A percentile compares a stretch with the other conserved stretches of the same genome.
phyloP scores from a whole-genome alignment of 2,797 vertebrate species.

The Dipus sagitta region DNA sequence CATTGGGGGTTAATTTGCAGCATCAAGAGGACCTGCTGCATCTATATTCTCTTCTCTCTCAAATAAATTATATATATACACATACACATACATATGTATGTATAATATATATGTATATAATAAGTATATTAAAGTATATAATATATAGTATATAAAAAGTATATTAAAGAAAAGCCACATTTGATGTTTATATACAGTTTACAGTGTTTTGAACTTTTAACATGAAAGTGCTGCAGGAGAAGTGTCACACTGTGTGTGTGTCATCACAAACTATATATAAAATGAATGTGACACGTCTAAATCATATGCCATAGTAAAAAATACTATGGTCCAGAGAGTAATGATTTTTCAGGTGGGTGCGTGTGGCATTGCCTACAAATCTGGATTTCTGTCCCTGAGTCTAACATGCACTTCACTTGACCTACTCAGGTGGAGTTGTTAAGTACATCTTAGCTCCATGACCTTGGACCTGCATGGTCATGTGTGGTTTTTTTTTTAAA shows the following conservation, averaged over 20 bases:
- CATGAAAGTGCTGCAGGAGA: neutral
- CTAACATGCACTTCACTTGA: neutral
- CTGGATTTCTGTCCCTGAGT: fast-evolving
- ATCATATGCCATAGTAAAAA: neutral
- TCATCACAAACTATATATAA: neutral
- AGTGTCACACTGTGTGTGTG: neutral
- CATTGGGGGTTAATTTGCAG: too few relatives aligned
- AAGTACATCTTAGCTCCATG: too few relatives aligned
- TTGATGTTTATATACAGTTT: neutral
- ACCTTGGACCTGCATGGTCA: too few relatives aligned
- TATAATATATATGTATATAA: too few relatives aligned
- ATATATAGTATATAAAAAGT: too few relatives aligned
- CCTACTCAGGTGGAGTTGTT: neutral
- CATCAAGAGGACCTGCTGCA: too few relatives aligned
- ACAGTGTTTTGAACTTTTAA: neutral
- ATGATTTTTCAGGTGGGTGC: fast-evolving
- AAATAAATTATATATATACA: too few relatives aligned
- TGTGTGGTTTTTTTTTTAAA: too few relatives aligned
- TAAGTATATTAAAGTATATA: too few relatives aligned
- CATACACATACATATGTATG: too few relatives aligned
- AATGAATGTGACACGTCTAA: too few relatives aligned
- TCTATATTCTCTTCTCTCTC: too few relatives aligned
- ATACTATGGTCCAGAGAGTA: fast-evolving
- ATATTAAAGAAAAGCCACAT: neutral
- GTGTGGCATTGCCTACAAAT: fast-evolving